Base-by-base conservation (phyloP, 2,888 invertebrate genomes). In the Trachelus stipa region DNA sequence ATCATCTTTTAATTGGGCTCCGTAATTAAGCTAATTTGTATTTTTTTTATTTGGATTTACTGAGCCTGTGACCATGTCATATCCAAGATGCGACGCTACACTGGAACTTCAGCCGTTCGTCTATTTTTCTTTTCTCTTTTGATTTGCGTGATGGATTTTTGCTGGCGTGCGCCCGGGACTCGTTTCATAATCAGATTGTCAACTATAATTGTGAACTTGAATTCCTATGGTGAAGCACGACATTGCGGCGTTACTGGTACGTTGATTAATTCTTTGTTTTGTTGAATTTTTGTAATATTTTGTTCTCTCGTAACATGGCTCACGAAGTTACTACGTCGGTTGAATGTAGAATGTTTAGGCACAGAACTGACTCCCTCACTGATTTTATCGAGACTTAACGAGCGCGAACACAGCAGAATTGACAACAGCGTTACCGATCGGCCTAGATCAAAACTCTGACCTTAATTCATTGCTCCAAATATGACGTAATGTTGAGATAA, bases 1-100 rank as follows among this genome's bases (percentile, higher is more conserved):
- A 87, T 87, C 83, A 82, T 86, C 83, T 83, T 85, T 84, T 87
- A 87, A 86, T 87, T 85, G 83, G 82, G 78, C 80, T 73, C 79
- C 78, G 77, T 85, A 86, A 87, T 84, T 83, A 85, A 71, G 75
- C 71, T 23, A 56, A 56, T 79, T 69, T 76, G 56, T 78, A 73
- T 79, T 77, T 78, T 34, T 76, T 73, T 77, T 79, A 77, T 77
- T 77, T 80, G 79, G 76, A 77, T 73, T 75, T 79, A 80, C 75
- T 77, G 73, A 77, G 73, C 76, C 34, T 68, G 40, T n/a, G 69
- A 69, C n/a, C 34, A 34, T 56, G 23, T 23, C 56, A 23, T 56
- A 56, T 56, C 2, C 56, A 23, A 56, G 23, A 56, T 56, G 23
- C 23, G 9, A 9, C 23, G 23, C 2, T 9, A 56, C 23, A 56